Evolutionary conservation across 2,797 vertebrate species (phyloP).

Genomic region (Peromyscus nudipes): DNA sequence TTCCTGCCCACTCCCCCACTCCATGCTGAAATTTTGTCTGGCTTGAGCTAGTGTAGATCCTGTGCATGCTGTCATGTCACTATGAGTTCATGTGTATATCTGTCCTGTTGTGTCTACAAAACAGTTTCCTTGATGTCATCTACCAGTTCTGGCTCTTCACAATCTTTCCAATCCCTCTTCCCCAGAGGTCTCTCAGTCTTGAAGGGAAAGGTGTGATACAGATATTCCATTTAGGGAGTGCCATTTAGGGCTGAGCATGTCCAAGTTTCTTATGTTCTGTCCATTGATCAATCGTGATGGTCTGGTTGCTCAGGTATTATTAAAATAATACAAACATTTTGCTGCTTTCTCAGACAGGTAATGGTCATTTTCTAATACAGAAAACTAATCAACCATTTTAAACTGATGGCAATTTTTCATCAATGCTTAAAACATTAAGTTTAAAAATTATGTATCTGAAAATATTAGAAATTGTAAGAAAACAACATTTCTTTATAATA

Average conservation of each 20-base stretch:
- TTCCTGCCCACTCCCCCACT: background rate
- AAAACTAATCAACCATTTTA: slow-evolving; percentile 52
- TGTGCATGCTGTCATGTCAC: too few relatives aligned
- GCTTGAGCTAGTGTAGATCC: background rate
- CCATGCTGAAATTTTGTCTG: background rate
- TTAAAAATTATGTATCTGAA: slow-evolving; percentile 26
- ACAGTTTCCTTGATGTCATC: background rate
- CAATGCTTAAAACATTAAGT: background rate
- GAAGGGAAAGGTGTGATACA: background rate
- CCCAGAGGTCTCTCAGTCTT: background rate
- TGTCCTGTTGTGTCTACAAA: background rate
- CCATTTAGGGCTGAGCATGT: background rate
- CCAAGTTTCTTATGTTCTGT: background rate
- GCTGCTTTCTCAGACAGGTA: background rate
- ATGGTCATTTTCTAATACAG: slow-evolving; percentile 32
- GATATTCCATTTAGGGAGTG: background rate
- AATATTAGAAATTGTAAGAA: slow-evolving; percentile 32
- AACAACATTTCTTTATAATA: background rate
- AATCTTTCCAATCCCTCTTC: background rate
- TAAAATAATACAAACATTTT: background rate
- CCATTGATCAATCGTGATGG: background rate
- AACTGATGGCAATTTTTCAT: slow-evolving; percentile 45
- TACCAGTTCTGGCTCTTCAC: background rate
- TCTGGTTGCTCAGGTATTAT: background rate
- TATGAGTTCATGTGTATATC: background rate